Evolutionary conservation across 1,140 invertebrate genomes (phyloP).

Genomic region (Rhysida immarginata): DNA sequence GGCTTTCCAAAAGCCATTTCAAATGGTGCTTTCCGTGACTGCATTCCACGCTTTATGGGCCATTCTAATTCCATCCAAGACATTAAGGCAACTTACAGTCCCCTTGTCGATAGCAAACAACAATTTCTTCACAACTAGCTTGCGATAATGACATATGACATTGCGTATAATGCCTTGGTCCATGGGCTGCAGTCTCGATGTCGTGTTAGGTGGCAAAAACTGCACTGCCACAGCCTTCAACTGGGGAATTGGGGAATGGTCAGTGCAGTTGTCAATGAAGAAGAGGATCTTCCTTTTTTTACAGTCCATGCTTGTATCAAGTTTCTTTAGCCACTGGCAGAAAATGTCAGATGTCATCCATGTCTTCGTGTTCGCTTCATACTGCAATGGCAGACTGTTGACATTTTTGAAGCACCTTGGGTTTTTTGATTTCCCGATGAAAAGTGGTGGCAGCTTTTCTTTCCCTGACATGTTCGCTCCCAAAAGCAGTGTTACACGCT

Average conservation of each 20-base stretch:
- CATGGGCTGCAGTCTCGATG: not conserved
- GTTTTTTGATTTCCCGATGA: not conserved
- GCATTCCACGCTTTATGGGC: too few relatives aligned
- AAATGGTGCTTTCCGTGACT: too few relatives aligned
- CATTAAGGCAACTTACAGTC: too few relatives aligned
- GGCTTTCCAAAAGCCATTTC: too few relatives aligned
- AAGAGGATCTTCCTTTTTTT: not conserved
- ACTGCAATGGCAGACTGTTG: not conserved
- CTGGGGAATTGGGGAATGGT: not conserved
- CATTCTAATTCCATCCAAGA: too few relatives aligned
- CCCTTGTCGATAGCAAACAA: not conserved
- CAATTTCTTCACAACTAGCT: not conserved
- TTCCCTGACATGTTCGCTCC: not conserved
- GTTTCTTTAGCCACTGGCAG: not conserved
- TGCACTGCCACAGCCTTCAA: not conserved
- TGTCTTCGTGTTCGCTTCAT: not conserved
- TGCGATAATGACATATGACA: not conserved
- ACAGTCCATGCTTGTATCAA: not conserved
- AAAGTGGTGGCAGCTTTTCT: not conserved
- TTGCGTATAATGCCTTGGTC: not conserved
- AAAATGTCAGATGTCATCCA: not conserved
- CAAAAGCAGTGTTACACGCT: not conserved
- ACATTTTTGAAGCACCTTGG: not conserved
- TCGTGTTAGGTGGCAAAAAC: not conserved
- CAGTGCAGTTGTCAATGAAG: not conserved